Evolutionary conservation across 92 coral and sea anemone genomes (phyloP), one percentile per base, ranked within the genome.

Genomic region (Zoanthus sansibaricus): DNA sequence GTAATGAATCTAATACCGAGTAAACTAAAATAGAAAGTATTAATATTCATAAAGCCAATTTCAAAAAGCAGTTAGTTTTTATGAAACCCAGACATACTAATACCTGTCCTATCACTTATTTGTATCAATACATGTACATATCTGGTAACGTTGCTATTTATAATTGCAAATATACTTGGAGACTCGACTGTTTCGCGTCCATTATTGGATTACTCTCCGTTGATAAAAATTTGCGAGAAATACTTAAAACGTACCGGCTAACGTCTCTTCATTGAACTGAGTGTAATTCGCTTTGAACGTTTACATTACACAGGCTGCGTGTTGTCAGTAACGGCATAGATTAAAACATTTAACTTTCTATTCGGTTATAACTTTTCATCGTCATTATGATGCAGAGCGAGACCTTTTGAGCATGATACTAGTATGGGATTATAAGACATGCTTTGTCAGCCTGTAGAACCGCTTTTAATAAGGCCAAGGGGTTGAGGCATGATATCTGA

Each of bases 191-290:
- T 15, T 66, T 67, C 58, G 64, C 10, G 46, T 49, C 62, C 75
- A 67, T 80, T 80, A 80, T 64, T 80, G 74, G 62, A 80, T 64
- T 80, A 80, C 59, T 66, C 75, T 67, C 42, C 2, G 45, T 66
- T 61, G 73, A 59, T 80, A 17, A 80, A 80, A 62, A 14, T 7
- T 47, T 45, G 46, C 9, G 20, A 47, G 46, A 33, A 30, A 47
- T 15, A 44, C 85, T 44, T 49, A 64, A 79, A 80, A 80, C 74
- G 51, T 18, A 55, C 85, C 75, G 25, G 85, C 85, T 74, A 51
- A 46, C 73, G 21, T 8, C 64, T 58, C 72, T 61, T 58, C 69
- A 61, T 7, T 48, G 6, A 42, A 46, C 32, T 31, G 69, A 62
- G 18, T 16, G 71, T 78, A 56, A 78, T 32, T 51, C 59, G n/a